phyloP scores from a whole-genome alignment of 2,113 vertebrate species.

The Semnopithecus entellus region DNA sequence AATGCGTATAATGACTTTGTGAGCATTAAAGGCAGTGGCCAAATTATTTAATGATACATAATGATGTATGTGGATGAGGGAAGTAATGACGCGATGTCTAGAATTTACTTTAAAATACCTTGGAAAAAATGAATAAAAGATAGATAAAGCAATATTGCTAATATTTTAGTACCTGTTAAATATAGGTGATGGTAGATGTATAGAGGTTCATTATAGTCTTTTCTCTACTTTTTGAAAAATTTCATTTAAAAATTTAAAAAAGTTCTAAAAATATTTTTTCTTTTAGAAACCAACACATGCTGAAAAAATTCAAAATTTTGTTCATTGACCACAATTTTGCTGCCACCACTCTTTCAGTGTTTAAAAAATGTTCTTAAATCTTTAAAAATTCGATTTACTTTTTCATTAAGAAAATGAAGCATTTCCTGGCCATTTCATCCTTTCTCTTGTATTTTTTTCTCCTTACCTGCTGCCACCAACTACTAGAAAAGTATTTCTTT shows the following conservation, averaged over 20 bases:
- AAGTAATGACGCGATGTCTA: background rate
- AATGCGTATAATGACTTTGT: background rate
- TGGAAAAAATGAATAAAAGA: background rate
- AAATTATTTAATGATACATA: slow-evolving; percentile 16
- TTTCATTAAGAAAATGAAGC: background rate
- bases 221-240: background rate
- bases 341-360: background rate
- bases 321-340: background rate
- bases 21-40: background rate
- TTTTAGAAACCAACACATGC: too few relatives aligned
- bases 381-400: background rate
- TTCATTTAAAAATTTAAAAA: background rate
- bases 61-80: background rate
- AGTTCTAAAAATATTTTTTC: too few relatives aligned
- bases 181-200: background rate
- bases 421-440: background rate
- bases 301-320: background rate
- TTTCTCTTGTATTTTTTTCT: background rate
- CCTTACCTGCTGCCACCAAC: background rate
- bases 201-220: background rate
- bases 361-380: background rate
- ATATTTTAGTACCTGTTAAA: background rate
- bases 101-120: background rate
- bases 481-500: background rate
- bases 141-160: background rate